Evolutionary conservation across 2,113 vertebrate species (phyloP).

Genomic region (Tachysurus vachellii): DNA sequence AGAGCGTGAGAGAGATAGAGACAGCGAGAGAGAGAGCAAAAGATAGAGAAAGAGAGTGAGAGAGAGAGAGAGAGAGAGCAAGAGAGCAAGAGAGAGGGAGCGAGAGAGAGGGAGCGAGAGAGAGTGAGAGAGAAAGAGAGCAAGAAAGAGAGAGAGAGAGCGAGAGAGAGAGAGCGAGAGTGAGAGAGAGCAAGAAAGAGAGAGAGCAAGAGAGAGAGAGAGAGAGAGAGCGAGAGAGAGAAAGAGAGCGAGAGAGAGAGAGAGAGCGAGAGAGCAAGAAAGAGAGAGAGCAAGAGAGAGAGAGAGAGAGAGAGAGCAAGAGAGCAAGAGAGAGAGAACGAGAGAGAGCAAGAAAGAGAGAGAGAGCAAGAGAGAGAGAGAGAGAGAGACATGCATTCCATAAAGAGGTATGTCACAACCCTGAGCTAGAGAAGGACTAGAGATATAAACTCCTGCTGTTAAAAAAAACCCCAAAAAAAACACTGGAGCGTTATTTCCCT

Average conservation of each 20-base stretch:
- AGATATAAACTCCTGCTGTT: slow-evolving; percentile 65
- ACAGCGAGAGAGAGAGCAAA: too few species aligned
- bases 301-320: too few species aligned
- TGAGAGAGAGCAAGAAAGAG: not conserved
- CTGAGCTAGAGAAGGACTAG: slow-evolving; percentile 13
- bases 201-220: not conserved
- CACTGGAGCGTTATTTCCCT: slow-evolving; percentile 39
- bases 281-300: too few species aligned
- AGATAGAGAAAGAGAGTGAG: too few species aligned
- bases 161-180: not conserved
- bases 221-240: not conserved
- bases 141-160: not conserved
- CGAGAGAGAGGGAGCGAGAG: not conserved
- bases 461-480: slow-evolving; percentile 52
- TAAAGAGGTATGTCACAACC: slow-evolving; percentile 18
- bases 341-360: too few species aligned
- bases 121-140: not conserved
- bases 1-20: too few species aligned
- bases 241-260: not conserved
- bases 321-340: too few species aligned
- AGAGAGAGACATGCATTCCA: slow-evolving; percentile 1
- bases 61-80: not conserved
- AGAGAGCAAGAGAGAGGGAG: not conserved
- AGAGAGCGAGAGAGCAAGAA: not conserved
- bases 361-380: not conserved